Percentiles rank a stretch among this genome's conserved stretches.
Conservation (phyloP, 2,113 vertebrate species). For the Peucedramus taeniatus region DNA sequence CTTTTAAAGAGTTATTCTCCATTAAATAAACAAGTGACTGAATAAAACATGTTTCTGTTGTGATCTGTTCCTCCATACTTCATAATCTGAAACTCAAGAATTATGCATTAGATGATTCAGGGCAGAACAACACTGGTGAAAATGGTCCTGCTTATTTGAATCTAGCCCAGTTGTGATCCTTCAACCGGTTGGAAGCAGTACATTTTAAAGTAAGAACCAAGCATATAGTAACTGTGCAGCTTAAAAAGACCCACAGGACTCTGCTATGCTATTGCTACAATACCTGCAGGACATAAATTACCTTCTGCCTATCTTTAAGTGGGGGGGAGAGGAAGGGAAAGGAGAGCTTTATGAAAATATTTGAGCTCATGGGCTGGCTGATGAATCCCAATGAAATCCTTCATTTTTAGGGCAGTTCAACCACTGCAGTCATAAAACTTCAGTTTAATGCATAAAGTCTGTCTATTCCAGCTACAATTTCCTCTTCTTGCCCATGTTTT, state of each 20-base stretch:
- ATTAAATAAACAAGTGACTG: background rate
- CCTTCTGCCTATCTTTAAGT: background rate
- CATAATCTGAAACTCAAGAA: background rate
- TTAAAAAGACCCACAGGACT: background rate
- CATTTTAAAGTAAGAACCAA: background rate
- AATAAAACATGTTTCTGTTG: background rate
- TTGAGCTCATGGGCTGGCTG: background rate
- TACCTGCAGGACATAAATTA: background rate
- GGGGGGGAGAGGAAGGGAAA: rapidly evolving
- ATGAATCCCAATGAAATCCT: background rate
- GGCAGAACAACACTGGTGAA: background rate
- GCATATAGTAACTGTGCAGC: background rate
- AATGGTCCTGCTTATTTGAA: background rate
- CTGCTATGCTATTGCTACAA: background rate
- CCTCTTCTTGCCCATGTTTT: background rate
- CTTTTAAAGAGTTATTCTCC: background rate
- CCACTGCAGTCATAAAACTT: background rate
- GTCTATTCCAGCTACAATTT: background rate
- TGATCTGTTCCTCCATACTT: background rate
- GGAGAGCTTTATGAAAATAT: background rate
- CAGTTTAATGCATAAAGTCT: background rate
- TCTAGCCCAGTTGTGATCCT: background rate
- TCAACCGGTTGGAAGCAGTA: background rate
- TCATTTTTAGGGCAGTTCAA: background rate
- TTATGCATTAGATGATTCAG: background rate